These are phyloP conservation scores for Falco rusticolus DNA, from an alignment of 2,797 vertebrate genomes.

Conservation along the genomic window DNA sequence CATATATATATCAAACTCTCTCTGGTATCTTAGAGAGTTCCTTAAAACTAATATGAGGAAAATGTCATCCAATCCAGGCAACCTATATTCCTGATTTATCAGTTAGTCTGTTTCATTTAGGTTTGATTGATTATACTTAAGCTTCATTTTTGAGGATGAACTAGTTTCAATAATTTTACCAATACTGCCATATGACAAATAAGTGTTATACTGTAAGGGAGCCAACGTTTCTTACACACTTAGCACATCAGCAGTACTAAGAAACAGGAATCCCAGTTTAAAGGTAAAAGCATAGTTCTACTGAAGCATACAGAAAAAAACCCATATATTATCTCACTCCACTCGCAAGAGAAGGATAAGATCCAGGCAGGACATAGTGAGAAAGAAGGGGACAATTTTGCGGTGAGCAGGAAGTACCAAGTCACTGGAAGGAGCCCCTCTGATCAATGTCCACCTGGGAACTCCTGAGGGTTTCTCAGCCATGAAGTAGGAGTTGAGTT, in stretches of 20 bases:
- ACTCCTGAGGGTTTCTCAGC: background rate
- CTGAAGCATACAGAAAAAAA: background rate
- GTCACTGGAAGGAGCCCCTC: background rate
- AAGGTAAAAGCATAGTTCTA: background rate
- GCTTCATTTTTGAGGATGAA: background rate
- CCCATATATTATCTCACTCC: background rate
- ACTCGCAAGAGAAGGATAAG: background rate
- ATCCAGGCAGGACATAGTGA: background rate
- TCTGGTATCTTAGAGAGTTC: background rate
- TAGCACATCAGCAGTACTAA: background rate
- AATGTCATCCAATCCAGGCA: background rate
- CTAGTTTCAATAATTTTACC: background rate
- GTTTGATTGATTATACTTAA: background rate
- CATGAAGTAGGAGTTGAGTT: background rate
- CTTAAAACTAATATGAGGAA: background rate
- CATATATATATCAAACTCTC: background rate
- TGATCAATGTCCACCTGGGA: background rate
- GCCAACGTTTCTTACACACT: background rate
- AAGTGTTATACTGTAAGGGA: background rate
- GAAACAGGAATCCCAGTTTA: background rate
- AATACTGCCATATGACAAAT: background rate
- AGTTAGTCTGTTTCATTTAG: background rate
- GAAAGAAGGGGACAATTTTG: background rate
- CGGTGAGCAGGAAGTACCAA: background rate
- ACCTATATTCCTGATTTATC: background rate